phyloP scores from a whole-genome alignment of 2,888 invertebrate species.

The Drosophila pseudotakahashii region DNA sequence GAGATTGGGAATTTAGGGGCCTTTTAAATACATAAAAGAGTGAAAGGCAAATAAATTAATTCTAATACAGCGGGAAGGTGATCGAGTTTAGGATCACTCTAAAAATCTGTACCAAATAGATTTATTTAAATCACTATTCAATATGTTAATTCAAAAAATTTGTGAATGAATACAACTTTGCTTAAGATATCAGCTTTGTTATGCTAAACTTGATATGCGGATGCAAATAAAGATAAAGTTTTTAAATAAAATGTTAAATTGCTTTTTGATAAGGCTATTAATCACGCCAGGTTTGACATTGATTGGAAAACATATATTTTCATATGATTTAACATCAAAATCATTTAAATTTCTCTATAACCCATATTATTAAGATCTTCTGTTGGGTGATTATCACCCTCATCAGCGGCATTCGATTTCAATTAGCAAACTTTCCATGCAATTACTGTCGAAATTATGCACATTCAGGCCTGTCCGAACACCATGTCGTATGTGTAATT shows the following conservation, averaged over 20 bases:
- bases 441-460: conserved; percentile 64
- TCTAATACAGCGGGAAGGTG: not conserved
- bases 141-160: not conserved
- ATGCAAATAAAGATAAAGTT: not conserved
- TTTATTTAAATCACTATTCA: not conserved
- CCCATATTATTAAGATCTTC: not conserved
- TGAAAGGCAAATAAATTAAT: not conserved
- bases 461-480: conserved; percentile 32
- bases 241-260: not conserved
- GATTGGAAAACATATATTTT: not conserved
- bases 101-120: not conserved
- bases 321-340: not conserved
- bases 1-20: not conserved
- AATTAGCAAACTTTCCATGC: conserved; percentile 33
- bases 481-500: conserved; percentile 56
- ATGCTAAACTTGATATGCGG: conserved; percentile 6
- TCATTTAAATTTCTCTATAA: not conserved
- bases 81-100: not conserved
- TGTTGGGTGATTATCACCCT: not conserved
- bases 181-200: conserved; percentile 1
- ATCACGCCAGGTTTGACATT: not conserved
- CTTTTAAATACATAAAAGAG: not conserved
- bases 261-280: not conserved
- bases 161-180: conserved; percentile 18
- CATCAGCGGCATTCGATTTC: conserved; percentile 15